Evolutionary conservation across 64 coral and sea anemone species (phyloP).

Genomic region (Porites lutea): DNA sequence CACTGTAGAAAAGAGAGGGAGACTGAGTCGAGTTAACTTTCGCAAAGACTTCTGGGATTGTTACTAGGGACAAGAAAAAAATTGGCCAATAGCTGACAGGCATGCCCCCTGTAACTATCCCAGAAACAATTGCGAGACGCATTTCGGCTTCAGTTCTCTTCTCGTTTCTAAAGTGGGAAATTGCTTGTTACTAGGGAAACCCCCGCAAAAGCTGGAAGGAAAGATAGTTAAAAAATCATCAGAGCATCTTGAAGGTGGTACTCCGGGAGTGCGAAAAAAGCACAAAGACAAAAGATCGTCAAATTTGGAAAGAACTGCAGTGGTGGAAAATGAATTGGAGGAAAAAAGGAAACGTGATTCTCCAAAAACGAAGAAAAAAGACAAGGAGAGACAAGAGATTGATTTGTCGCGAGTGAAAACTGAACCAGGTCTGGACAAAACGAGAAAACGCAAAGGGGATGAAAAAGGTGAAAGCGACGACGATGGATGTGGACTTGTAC

Average conservation of each 20-base stretch:
- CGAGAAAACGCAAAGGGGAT: neutral
- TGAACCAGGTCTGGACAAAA: neutral
- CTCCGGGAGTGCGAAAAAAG: no score
- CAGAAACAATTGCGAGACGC: no score
- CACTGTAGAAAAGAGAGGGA: no score
- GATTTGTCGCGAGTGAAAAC: neutral
- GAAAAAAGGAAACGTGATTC: neutral
- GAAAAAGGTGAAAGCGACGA: neutral
- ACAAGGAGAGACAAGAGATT: neutral
- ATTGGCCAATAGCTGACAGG: no score
- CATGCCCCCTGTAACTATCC: no score
- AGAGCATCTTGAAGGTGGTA: neutral
- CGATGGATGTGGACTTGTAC: neutral
- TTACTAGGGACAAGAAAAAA: no score
- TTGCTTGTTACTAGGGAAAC: neutral
- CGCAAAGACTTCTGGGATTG: no score
- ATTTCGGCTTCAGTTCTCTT: neutral
- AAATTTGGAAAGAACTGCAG: neutral
- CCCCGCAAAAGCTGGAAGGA: neutral
- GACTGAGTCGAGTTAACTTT: no score
- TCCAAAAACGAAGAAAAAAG: slow-evolving; percentile 14
- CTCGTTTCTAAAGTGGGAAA: neutral
- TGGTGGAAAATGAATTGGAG: no score
- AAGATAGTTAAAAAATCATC: neutral
- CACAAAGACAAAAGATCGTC: neutral